Conservation (phyloP, 2,113 vertebrate genomes). For the Hippolais icterina region DNA sequence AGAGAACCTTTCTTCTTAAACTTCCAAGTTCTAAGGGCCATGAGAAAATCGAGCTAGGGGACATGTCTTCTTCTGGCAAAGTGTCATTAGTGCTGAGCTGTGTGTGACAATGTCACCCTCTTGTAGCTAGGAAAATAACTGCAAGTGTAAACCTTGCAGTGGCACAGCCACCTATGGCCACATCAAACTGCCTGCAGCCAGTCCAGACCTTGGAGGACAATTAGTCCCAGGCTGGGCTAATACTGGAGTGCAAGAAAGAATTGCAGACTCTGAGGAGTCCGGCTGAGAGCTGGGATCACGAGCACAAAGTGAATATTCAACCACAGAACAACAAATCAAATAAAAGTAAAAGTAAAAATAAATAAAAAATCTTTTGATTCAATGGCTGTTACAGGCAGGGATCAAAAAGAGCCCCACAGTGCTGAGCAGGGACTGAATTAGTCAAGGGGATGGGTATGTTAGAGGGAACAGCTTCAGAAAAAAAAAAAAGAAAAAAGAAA, state of each 20-base stretch:
- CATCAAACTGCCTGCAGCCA: background rate
- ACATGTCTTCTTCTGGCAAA: background rate
- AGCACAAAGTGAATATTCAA: background rate
- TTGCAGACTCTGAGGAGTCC: background rate
- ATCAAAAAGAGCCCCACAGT: background rate
- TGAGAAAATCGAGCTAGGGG: background rate
- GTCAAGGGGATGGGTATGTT: background rate
- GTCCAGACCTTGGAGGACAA: background rate
- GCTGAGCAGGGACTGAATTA: background rate
- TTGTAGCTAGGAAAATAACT: constrained; percentile 26
- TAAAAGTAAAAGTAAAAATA: background rate
- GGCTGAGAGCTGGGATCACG: background rate
- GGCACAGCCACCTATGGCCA: background rate
- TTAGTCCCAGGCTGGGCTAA: background rate
- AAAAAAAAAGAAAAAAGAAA: background rate
- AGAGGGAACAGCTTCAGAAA: background rate
- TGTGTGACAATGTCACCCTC: constrained; percentile 21
- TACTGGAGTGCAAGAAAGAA: background rate
- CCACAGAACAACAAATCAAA: background rate
- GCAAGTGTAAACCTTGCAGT: background rate
- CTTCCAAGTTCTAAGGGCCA: background rate
- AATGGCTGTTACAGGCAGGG: background rate
- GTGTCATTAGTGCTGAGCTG: background rate
- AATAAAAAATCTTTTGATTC: background rate
- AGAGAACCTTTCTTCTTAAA: background rate